Percentiles rank a stretch among this genome's conserved stretches.
Evolutionary conservation across 2,888 invertebrate species (phyloP).

Genomic region (Spodoptera picta): DNA sequence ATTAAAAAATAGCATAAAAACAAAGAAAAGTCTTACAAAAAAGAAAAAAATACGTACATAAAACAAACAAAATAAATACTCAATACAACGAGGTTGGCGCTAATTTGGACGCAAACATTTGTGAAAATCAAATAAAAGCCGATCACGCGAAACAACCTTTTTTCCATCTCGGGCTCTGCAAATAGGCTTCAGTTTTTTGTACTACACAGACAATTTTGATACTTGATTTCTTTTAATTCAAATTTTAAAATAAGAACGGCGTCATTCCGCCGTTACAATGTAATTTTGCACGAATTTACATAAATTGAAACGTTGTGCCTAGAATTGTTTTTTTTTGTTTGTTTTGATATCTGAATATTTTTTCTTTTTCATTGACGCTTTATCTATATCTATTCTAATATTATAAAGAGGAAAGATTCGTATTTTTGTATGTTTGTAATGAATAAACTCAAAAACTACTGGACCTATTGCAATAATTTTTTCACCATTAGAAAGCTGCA

Average conservation of each 20-base stretch:
- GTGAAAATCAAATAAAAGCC: slow-evolving; percentile 87
- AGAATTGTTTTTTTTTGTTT: too few relatives aligned
- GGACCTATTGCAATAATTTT: too few relatives aligned
- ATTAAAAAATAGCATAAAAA: slow-evolving; percentile 4
- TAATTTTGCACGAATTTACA: too few relatives aligned
- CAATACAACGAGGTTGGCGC: slow-evolving; percentile 69
- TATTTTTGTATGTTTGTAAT: too few relatives aligned
- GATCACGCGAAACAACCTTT: slow-evolving; percentile 87
- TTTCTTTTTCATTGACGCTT: too few relatives aligned
- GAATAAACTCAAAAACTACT: too few relatives aligned
- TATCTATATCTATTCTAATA: too few relatives aligned
- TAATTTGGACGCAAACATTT: slow-evolving; percentile 86
- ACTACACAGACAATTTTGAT: slow-evolving; percentile 63
- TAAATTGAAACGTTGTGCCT: too few relatives aligned
- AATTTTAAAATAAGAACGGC: background rate
- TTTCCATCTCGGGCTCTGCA: slow-evolving; percentile 84
- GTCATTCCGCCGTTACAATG: too few relatives aligned
- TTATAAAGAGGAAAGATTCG: too few relatives aligned
- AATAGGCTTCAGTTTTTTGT: slow-evolving; percentile 74
- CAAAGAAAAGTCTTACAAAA: background rate
- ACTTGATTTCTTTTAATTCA: slow-evolving; percentile 52
- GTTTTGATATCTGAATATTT: too few relatives aligned
- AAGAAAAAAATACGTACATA: slow-evolving; percentile 49
- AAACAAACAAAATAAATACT: slow-evolving; percentile 62
- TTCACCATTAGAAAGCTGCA: too few relatives aligned